Evolutionary conservation across 1,140 invertebrate genomes (phyloP).

Genomic region (Subanguina moxae): DNA sequence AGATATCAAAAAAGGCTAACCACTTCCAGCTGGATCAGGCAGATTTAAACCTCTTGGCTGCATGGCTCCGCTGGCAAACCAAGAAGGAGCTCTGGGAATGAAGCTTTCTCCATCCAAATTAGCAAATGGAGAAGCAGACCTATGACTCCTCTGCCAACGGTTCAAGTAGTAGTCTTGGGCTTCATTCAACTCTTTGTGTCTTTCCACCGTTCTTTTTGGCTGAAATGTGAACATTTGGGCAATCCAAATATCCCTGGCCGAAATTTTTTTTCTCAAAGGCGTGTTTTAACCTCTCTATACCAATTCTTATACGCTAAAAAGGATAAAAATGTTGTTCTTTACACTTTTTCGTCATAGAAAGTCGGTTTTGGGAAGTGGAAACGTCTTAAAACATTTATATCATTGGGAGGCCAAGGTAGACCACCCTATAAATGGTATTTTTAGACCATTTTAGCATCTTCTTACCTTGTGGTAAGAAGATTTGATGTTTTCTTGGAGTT

Average conservation of each 20-base stretch:
- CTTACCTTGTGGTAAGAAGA: conserved; percentile 54
- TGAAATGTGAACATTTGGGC: conserved; percentile 23
- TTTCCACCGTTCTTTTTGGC: conserved; percentile 50
- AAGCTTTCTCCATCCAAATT: conserved; percentile 50
- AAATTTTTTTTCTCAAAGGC: too few relatives aligned
- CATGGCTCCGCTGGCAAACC: conserved; percentile 46
- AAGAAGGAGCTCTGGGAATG: conserved; percentile 34
- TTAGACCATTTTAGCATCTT: too few relatives aligned
- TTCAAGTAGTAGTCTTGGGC: conserved; percentile 37
- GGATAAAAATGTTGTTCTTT: neutral
- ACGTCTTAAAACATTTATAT: too few relatives aligned
- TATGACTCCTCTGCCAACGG: conserved; percentile 31
- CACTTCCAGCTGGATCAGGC: conserved; percentile 19
- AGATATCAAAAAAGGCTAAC: conserved; percentile 12
- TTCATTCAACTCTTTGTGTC: conserved; percentile 49
- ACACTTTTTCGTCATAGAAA: too few relatives aligned
- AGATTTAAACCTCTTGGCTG: conserved; percentile 33
- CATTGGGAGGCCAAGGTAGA: neutral
- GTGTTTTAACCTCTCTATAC: too few relatives aligned
- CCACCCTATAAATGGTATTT: neutral
- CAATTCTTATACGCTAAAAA: too few relatives aligned
- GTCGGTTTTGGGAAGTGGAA: neutral
- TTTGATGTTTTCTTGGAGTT: conserved; percentile 51
- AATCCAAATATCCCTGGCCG: too few relatives aligned
- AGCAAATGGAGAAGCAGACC: conserved; percentile 46